A percentile compares a stretch with the other conserved stretches of the same genome.
Evolutionary conservation across 2,888 invertebrate genomes (phyloP).

Genomic region (Drosophila leonis): DNA sequence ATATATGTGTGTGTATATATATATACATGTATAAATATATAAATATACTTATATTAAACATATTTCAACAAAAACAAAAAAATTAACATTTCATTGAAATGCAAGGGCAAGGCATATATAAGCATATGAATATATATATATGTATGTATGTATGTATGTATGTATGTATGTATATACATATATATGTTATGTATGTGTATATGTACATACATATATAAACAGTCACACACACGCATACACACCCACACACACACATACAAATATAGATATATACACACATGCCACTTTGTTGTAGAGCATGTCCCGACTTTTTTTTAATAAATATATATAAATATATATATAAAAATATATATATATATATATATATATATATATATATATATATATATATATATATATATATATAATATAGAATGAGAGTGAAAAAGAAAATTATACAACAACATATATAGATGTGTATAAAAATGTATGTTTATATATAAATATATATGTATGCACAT

Average conservation of each 20-base stretch:
- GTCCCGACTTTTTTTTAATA: constrained; percentile 51
- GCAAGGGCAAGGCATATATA: constrained; percentile 16
- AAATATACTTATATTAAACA: constrained; percentile 5
- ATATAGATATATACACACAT: constrained; percentile 3
- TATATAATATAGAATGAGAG: constrained; percentile 44
- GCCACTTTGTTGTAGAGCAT: constrained; percentile 40
- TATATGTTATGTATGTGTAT: constrained; percentile 23
- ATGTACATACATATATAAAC: constrained; percentile 13
- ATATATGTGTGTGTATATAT: constrained; percentile 31
- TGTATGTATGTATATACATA: background rate
- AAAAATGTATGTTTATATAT: constrained; percentile 14
- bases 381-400: constrained; percentile 39
- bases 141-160: background rate
- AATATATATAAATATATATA: constrained; percentile 33
- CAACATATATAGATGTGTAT: constrained; percentile 28
- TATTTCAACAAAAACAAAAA: background rate
- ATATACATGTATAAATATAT: constrained; percentile 30
- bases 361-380: constrained; percentile 26
- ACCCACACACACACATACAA: background rate
- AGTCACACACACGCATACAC: constrained; percentile 2
- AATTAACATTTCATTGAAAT: constrained; percentile 30
- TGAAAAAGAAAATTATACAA: constrained; percentile 45
- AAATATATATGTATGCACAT: constrained; percentile 8
- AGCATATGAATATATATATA: background rate
- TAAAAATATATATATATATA: constrained; percentile 34